Base-by-base conservation (phyloP, 2,888 invertebrate genomes). In the Criorhina ranunculi region DNA sequence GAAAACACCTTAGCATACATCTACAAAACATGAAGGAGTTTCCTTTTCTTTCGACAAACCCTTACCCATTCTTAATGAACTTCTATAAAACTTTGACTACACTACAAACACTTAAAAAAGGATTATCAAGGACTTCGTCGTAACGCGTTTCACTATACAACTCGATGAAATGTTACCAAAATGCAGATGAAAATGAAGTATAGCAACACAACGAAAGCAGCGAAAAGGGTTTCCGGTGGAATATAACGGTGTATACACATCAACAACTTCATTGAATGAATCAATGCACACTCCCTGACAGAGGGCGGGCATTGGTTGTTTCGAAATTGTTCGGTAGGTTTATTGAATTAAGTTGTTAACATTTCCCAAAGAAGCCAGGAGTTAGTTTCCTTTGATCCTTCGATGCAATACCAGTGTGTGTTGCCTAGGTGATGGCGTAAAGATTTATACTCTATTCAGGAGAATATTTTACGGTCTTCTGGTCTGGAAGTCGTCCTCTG, bases 301-400 rank as follows among this genome's bases (percentile, higher is more conserved):
- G 24, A 24, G 9, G 8, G 11, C 3, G 19, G 12, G 15, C 31
- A 24, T 0, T 1, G 11, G 29, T 2, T 40, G 31, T 12, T 8
- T 17, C n/a, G n/a, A n/a, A n/a, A n/a, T n/a, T n/a, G n/a, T n/a
- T n/a, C 15, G 19, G 60, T 24, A 80, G 62, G 78, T 78, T 73
- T 83, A 83, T 78, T 73, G 78, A 83, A 83, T 83, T 75, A 83
- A 78, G 79, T 78, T 83, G 72, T 73, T 67, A 62, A 67, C 60
- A 72, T 82, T 72, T 77, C 46, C 35, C 51, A 15, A 72, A 57
- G 55, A 67, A 77, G 31, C 69, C 51, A 57, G 15, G 44, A 73
- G 73, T 37, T 64, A 69, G 83, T 78, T 82, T 78, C 55, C 67
- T 78, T 78, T 83, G 78, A 78, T 78, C 67, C 60, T 35, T 24